Evolutionary conservation across 2,113 vertebrate genomes (phyloP).

Genomic region (Arizona elegans): DNA sequence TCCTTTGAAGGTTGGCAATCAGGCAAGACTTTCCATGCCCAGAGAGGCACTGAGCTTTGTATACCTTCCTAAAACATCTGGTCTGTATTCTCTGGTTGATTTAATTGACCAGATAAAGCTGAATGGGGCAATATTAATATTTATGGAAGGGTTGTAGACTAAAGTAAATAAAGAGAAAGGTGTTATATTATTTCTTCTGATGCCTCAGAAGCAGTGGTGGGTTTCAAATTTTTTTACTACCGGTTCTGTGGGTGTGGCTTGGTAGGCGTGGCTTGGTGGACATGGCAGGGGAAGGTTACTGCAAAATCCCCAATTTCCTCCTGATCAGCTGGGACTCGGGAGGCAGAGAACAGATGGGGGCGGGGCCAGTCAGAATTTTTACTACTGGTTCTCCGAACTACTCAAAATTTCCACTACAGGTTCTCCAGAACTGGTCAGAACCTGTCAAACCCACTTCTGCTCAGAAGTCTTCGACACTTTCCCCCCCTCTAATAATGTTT

Average conservation of each 20-base stretch:
- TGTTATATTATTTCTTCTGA: not conserved
- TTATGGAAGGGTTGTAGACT: not conserved
- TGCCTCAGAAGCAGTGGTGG: not conserved
- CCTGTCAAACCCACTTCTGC: too few species aligned
- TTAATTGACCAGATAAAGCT: not conserved
- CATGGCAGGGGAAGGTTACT: too few species aligned
- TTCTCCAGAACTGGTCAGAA: too few species aligned
- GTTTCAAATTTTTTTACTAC: too few species aligned
- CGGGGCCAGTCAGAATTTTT: too few species aligned
- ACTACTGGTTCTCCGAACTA: too few species aligned
- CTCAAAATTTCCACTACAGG: too few species aligned
- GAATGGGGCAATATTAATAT: not conserved
- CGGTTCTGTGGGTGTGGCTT: too few species aligned
- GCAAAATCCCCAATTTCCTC: too few species aligned
- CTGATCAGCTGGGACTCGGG: too few species aligned
- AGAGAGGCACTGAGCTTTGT: not conserved
- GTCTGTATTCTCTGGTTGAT: not conserved
- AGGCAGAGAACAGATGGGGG: too few species aligned
- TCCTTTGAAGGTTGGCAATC: not conserved
- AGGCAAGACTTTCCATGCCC: not conserved
- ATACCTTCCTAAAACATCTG: not conserved
- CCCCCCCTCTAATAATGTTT: not conserved
- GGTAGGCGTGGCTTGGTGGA: too few species aligned
- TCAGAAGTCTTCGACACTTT: not conserved
- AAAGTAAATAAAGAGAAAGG: not conserved